Conservation (phyloP, 2,888 invertebrate species). For the Phortica okadai region DNA sequence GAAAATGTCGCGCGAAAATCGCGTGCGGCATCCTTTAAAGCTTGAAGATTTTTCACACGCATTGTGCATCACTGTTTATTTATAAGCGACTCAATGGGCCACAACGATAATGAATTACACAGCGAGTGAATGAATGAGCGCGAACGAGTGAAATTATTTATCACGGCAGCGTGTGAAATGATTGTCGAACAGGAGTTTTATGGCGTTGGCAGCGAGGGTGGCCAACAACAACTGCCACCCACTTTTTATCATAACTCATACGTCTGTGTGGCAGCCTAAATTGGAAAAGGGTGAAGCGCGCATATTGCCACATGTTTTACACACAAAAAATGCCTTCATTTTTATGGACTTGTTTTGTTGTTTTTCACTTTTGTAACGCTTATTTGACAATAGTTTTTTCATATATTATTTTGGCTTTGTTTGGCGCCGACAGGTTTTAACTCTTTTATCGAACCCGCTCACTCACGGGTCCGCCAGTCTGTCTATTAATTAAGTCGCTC, state of each 20-base stretch:
- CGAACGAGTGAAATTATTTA: conserved; percentile 26
- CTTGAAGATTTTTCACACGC: conserved; percentile 65
- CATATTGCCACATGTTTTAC: conserved; percentile 15
- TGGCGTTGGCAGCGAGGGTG: background rate
- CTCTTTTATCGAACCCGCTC: background rate
- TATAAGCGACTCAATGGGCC: conserved; percentile 58
- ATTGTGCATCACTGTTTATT: conserved; percentile 49
- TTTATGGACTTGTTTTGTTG: conserved; percentile 21
- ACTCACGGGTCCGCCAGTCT: background rate
- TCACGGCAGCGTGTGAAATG: conserved; percentile 35
- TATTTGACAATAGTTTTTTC: conserved; percentile 31
- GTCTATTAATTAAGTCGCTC: conserved; percentile 47
- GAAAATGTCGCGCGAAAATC: conserved; percentile 49
- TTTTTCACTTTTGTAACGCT: background rate
- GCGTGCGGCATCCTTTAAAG: conserved; percentile 65
- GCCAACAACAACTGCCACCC: conserved; percentile 10
- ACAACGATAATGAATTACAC: conserved; percentile 52
- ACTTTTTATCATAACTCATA: conserved; percentile 12
- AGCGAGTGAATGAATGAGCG: background rate
- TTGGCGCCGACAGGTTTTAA: conserved; percentile 23
- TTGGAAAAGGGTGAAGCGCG: background rate
- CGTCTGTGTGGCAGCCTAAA: background rate
- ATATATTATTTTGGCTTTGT: background rate
- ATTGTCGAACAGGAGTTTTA: background rate
- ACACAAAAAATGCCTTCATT: conserved; percentile 22